phyloP scores from a whole-genome alignment of 2,888 invertebrate species.

The Diaperis boleti region DNA sequence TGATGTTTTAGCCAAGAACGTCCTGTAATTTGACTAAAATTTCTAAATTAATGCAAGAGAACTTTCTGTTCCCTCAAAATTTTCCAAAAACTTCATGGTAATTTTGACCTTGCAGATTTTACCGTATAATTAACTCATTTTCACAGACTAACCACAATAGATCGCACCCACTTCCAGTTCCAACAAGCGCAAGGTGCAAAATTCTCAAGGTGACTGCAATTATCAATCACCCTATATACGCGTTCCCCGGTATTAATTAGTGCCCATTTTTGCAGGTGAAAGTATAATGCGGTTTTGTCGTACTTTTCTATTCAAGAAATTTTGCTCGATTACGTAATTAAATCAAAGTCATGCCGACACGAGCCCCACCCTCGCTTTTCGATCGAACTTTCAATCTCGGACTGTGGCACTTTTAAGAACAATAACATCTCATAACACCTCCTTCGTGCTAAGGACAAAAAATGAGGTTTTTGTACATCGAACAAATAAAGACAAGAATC shows the following conservation, averaged over 20 bases:
- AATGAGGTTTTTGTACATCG: conserved; percentile 6
- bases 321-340: conserved; percentile 14
- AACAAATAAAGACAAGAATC: conserved; percentile 25
- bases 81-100: too few relatives aligned
- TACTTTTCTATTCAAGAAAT: not conserved
- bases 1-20: too few relatives aligned
- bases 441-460: conserved; percentile 15
- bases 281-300: conserved; percentile 17
- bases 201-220: conserved; percentile 2
- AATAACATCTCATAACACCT: conserved; percentile 26
- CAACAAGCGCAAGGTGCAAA: not conserved
- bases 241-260: conserved; percentile 18
- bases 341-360: conserved; percentile 26
- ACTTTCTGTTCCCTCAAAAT: too few relatives aligned
- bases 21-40: too few relatives aligned
- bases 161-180: not conserved
- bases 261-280: conserved; percentile 21
- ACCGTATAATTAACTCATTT: not conserved
- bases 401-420: conserved; percentile 18
- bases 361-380: conserved; percentile 18
- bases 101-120: too few relatives aligned
- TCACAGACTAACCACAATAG: not conserved
- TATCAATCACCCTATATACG: conserved; percentile 1
- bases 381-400: conserved; percentile 18
- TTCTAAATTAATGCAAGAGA: too few relatives aligned